Conservation (phyloP, 2,888 invertebrate genomes). For the Sicus ferrugineus region DNA sequence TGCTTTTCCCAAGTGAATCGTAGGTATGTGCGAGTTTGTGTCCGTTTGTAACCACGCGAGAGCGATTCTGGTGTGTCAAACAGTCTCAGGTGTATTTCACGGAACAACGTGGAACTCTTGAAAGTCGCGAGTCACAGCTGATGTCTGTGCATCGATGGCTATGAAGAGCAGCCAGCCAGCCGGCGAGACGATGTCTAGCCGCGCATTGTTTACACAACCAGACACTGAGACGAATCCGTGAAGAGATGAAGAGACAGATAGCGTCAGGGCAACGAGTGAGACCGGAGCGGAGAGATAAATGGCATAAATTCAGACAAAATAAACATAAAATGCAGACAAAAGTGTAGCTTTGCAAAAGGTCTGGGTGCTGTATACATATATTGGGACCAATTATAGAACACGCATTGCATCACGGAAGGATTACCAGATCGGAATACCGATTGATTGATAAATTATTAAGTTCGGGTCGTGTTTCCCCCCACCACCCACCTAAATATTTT, state of each 20-base stretch:
- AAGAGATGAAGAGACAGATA: constrained; percentile 23
- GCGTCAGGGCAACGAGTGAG: too few species aligned
- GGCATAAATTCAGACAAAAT: too few species aligned
- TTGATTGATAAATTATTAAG: too few species aligned
- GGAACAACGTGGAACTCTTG: background rate
- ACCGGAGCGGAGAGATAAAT: constrained; percentile 13
- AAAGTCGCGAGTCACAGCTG: constrained; percentile 1
- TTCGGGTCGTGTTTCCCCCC: too few species aligned
- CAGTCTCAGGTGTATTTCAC: constrained; percentile 33
- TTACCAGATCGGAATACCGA: too few species aligned
- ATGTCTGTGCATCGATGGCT: constrained; percentile 21
- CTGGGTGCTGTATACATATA: too few species aligned
- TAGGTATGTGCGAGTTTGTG: constrained; percentile 6
- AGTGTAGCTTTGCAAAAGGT: too few species aligned
- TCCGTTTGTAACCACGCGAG: too few species aligned
- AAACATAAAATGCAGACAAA: too few species aligned
- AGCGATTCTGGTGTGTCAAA: background rate
- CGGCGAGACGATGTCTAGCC: constrained; percentile 63
- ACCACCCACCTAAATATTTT: too few species aligned
- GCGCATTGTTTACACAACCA: constrained; percentile 47
- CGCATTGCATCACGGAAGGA: too few species aligned
- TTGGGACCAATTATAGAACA: too few species aligned
- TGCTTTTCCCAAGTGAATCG: constrained; percentile 25
- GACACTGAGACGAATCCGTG: constrained; percentile 31
- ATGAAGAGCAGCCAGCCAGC: constrained; percentile 60